Evolutionary conservation across 2,113 vertebrate genomes (phyloP), one percentile per base, ranked within the genome.

Genomic region (Nesogale talazaci): DNA sequence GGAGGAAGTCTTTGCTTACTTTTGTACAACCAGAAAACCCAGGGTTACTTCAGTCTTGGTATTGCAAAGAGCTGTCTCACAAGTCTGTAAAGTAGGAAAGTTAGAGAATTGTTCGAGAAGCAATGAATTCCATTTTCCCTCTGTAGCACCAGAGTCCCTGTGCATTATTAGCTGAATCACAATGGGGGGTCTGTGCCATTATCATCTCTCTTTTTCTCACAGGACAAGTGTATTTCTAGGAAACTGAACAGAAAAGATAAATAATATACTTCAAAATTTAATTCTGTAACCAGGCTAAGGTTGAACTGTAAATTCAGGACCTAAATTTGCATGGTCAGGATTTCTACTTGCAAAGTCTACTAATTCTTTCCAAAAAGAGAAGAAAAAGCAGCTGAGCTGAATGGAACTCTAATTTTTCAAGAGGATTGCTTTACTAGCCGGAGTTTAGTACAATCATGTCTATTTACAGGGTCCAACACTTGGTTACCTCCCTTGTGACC

Each of bases 401-500:
- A 94, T 42, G 89, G 70, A 92, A 94, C 95, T 90, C 78, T 72
- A 85, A 93, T 97, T 95, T 97, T 97, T 96, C 94, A 93, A 84
- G 89, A 95, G 93, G 94, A 96, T 69, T 96, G 96, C 96, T 97
- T 96, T 94, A 97, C 95, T 38, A 78, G 94, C 97, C 95, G 94
- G 92, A 79, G 81, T 69, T 86, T 59, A 94, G 83, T 86, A 97
- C 96, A 97, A 98, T 96, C 88, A 56, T 79, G 96, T 97, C 97
- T 96, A 97, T 97, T 97, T 97, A 97, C 92, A 95, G 79, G 14
- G 93, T 83, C 94, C 92, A 75, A 93, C 93, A 76, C 92, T 97
- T 94, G 93, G 93, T 97, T 98, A 97, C 97, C 97, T 97, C 98
- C 87, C 94, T 96, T 12, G 23, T 97, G 98, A 98, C 98, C 97